Evolutionary conservation across 2,888 invertebrate species (phyloP), one percentile per base, ranked within the genome.

Genomic region (Limnephilus rhombicus): DNA sequence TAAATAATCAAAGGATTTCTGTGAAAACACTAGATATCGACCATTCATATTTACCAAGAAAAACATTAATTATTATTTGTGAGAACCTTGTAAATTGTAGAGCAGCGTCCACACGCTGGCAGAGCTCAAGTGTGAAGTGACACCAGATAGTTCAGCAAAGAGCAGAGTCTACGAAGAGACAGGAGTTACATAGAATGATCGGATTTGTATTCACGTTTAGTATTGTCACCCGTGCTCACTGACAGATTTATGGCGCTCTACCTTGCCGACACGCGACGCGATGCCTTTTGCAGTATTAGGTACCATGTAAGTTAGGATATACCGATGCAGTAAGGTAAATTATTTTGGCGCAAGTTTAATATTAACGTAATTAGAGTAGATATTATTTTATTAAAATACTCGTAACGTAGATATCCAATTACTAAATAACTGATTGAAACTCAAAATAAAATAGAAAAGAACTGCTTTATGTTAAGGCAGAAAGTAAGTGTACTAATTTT

Each of bases 201-300:
- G 41, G 41, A n/a, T 92, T 93, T 92, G 92, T 92, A 91, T 93
- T 93, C 92, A 92, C 93, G 92, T 93, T 91, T 91, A 45, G 82
- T 85, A 93, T 93, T 80, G 92, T 93, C 93, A 90, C 89, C 90
- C 91, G 91, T 89, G 92, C 88, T 82, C 34, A 31, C 29, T 92
- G 93, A 93, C 92, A 93, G 91, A 93, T 93, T 93, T 92, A 93
- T 91, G 49, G 91, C 91, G 53, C 89, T 86, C 92, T 87, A 87
- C 86, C 41, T 89, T 91, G 90, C 89, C 90, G 80, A 90, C 37
- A 37, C 49, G 80, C 81, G 85, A 88, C 89, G 89, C 91, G 37
- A 37, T 3, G 37, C 37, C 88, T 68, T 85, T 85, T 90, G 9
- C 24, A n/a, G 9, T 68, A 68, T n/a, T 68, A 31, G 31, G 31